These are phyloP conservation scores for Catamblyrhynchus diadema DNA, from an alignment of 2,797 vertebrate genomes.

Conservation along the genomic window DNA sequence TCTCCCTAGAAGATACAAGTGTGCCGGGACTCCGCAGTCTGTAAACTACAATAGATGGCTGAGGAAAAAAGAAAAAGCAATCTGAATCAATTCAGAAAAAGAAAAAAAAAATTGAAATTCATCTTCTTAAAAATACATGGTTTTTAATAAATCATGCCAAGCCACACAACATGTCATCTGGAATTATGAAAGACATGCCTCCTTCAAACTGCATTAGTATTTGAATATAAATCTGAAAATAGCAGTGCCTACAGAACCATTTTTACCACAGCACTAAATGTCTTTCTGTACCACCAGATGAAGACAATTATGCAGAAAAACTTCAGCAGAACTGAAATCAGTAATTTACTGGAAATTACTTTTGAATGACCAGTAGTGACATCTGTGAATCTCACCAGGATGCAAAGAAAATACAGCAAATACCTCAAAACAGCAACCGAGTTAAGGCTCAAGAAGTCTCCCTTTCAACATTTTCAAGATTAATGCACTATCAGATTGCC, in stretches of 20 bases:
- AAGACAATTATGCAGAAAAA: not conserved
- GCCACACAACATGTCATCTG: not conserved
- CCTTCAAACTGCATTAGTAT: not conserved
- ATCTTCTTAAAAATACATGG: accelerated
- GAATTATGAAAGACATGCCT: not conserved
- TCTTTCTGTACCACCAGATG: not conserved
- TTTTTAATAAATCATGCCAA: not conserved
- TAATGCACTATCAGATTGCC: not conserved
- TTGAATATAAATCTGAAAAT: not conserved
- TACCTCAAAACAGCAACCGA: not conserved
- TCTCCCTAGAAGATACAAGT: not conserved
- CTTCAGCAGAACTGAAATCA: not conserved
- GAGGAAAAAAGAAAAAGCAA: not conserved
- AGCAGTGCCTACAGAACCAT: not conserved
- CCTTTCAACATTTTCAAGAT: not conserved
- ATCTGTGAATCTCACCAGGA: not conserved
- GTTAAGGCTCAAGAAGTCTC: not conserved
- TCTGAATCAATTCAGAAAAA: not conserved
- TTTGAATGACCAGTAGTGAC: not conserved
- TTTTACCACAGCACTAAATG: not conserved
- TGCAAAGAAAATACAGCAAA: not conserved
- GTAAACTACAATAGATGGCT: accelerated
- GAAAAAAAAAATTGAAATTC: not conserved
- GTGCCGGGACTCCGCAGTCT: not conserved
- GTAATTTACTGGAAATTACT: not conserved